Percentiles rank a stretch among this genome's conserved stretches.
Evolutionary conservation across 2,888 invertebrate species (phyloP).

Genomic region (Gisinianus flammeolus): DNA sequence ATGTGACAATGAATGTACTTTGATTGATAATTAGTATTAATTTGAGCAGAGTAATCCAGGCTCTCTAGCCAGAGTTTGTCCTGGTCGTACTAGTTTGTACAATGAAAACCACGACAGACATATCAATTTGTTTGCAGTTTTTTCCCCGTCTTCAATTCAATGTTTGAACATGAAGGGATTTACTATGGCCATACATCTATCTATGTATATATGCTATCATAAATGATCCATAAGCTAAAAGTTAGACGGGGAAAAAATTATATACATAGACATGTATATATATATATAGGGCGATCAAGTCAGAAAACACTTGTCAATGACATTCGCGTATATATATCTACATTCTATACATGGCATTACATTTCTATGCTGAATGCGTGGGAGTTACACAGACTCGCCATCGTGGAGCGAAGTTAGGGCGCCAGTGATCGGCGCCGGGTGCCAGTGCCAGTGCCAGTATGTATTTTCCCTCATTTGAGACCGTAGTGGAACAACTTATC

Average conservation of each 20-base stretch:
- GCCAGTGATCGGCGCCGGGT: constrained; percentile 40
- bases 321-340: no score
- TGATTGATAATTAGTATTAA: not conserved
- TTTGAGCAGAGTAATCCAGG: no score
- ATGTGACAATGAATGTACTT: not conserved
- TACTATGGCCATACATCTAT: not conserved
- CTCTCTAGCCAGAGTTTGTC: no score
- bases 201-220: not conserved
- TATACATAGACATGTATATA: not conserved
- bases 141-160: not conserved
- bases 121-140: not conserved
- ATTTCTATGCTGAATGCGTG: constrained; percentile 40
- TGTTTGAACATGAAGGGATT: not conserved
- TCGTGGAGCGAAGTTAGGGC: constrained; percentile 44
- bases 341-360: constrained; percentile 16
- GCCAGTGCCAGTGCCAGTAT: constrained; percentile 8
- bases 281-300: not conserved
- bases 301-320: not conserved
- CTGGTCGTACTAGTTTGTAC: no score
- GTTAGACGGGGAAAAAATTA: not conserved
- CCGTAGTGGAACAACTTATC: constrained; percentile 1
- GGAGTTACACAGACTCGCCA: constrained; percentile 50
- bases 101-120: not conserved
- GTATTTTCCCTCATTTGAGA: not conserved
- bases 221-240: not conserved